phyloP scores from a whole-genome alignment of 2,113 vertebrate species.

The Hucho hucho region DNA sequence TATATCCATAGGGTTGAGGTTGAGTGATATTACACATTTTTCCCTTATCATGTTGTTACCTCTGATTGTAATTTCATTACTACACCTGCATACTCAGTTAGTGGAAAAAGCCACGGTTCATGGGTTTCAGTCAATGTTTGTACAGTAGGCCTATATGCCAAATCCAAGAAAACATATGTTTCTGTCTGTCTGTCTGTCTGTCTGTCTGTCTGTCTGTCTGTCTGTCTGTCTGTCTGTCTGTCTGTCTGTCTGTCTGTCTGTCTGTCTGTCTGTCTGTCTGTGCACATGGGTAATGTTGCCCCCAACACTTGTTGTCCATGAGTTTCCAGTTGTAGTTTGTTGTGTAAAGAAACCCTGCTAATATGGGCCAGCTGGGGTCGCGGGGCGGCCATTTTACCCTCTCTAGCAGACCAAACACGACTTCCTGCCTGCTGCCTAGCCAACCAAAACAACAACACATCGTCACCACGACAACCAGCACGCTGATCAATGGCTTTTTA shows the following conservation, averaged over 20 bases:
- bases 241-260: conserved; percentile 6
- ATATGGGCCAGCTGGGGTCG: too few relatives aligned
- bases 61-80: background rate
- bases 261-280: conserved; percentile 11
- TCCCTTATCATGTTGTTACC: conserved; percentile 31
- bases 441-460: conserved; percentile 59
- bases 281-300: background rate
- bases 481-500: conserved; percentile 44
- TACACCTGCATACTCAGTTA: background rate
- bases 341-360: too few relatives aligned
- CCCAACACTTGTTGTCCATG: too few relatives aligned
- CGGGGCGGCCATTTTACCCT: too few relatives aligned
- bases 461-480: conserved; percentile 36
- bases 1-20: background rate
- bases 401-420: conserved; percentile 39
- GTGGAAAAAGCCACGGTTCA: background rate
- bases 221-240: conserved; percentile 1
- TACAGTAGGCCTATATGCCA: background rate
- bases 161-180: too few relatives aligned
- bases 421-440: conserved; percentile 50
- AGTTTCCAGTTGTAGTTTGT: too few relatives aligned
- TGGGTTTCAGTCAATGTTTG: background rate
- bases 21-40: conserved; percentile 37
- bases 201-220: conserved; percentile 22
- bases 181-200: background rate